Conservation (phyloP, 1,140 invertebrate genomes). For the Asobara japonica region DNA sequence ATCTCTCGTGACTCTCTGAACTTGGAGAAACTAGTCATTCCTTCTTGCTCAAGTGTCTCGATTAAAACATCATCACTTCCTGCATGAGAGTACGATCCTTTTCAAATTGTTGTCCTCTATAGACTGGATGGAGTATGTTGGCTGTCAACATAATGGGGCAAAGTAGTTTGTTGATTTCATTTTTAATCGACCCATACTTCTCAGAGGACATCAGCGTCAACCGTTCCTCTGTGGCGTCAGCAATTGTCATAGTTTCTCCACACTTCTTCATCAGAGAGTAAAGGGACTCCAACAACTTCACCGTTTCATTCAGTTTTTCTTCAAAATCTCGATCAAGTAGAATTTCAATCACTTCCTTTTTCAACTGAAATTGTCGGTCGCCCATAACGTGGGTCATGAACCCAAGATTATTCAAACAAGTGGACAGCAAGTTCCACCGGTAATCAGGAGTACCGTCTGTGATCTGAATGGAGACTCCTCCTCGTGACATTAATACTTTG, state of each 20-base stretch:
- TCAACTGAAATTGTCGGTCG: not conserved
- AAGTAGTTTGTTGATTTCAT: not conserved
- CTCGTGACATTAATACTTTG: not conserved
- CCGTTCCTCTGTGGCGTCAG: not conserved
- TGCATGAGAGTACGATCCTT: not conserved
- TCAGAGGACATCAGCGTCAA: not conserved
- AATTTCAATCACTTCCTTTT: not conserved
- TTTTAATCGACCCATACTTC: not conserved
- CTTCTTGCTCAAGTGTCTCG: not conserved
- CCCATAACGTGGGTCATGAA: not conserved
- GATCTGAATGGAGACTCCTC: not conserved
- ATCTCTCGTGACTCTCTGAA: not conserved
- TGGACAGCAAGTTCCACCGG: not conserved
- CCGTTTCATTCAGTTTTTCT: not conserved
- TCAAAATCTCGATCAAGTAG: not conserved
- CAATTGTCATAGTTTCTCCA: not conserved
- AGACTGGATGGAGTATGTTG: not conserved
- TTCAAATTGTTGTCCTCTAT: not conserved
- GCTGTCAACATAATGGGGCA: not conserved
- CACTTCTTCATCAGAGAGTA: not conserved
- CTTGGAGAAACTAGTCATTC: not conserved
- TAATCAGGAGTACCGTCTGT: not conserved
- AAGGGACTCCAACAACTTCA: not conserved
- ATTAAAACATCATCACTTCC: slow-evolving; percentile 5
- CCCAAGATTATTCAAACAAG: not conserved